phyloP scores from a whole-genome alignment of 37 sponge, comb jelly and placozoan species.

The Ianthella basta region DNA sequence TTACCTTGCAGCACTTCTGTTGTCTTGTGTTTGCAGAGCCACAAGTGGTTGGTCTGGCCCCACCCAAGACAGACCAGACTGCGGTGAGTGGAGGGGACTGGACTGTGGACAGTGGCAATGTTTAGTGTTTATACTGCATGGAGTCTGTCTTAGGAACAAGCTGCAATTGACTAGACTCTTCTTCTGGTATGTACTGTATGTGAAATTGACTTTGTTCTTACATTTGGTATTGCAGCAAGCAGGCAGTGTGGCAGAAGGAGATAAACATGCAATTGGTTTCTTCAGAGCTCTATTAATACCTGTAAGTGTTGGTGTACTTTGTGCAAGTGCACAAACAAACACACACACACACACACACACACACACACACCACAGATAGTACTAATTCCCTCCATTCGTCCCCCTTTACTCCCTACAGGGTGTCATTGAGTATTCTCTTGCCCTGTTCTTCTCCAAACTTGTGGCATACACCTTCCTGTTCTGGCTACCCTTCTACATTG shows the following conservation, averaged over 20 bases:
- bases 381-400: background rate
- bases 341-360: background rate
- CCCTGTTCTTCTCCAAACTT: slow-evolving; percentile 90
- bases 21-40: background rate
- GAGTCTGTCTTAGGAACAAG: too few relatives aligned
- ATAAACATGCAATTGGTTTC: slow-evolving; percentile 13
- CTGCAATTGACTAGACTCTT: too few relatives aligned
- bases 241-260: background rate
- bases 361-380: background rate
- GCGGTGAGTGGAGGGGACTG: background rate
- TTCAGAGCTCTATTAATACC: slow-evolving; percentile 39
- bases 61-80: background rate
- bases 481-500: slow-evolving; percentile 85
- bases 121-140: too few relatives aligned
- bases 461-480: slow-evolving; percentile 88
- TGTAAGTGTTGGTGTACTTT: background rate
- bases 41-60: background rate
- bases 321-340: background rate
- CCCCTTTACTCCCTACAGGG: slow-evolving; percentile 47
- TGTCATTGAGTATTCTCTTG: slow-evolving; percentile 87
- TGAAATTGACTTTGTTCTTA: too few relatives aligned
- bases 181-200: too few relatives aligned
- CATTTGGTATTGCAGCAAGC: too few relatives aligned
- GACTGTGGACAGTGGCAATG: too few relatives aligned
- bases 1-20: too few relatives aligned